These are phyloP conservation scores for Phania funesta DNA, from an alignment of 2,888 invertebrate species.

Conservation along the genomic window DNA sequence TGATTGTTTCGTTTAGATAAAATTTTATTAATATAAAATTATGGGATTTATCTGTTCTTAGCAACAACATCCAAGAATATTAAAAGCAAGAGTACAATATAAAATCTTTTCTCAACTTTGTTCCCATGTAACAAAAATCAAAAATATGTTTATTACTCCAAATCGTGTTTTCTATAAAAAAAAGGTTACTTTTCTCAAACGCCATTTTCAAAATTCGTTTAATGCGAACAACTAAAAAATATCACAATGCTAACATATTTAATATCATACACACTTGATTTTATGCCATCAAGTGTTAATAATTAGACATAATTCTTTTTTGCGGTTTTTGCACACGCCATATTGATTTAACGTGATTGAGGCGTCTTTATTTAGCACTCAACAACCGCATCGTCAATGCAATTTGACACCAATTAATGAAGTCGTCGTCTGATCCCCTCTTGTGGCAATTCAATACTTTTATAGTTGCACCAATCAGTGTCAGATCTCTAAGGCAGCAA, in stretches of 20 bases:
- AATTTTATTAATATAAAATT: conserved; percentile 63
- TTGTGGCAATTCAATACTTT: conserved; percentile 57
- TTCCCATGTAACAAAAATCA: conserved; percentile 52
- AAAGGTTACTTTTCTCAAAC: conserved; percentile 38
- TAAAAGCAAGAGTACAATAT: conserved; percentile 21
- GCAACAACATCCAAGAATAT: conserved; percentile 9
- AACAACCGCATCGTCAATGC: conserved; percentile 16
- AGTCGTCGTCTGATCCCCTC: conserved; percentile 4
- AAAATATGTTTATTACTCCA: conserved; percentile 55
- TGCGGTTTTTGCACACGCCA: conserved; percentile 63
- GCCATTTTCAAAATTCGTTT: conserved; percentile 49
- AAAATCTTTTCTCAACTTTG: conserved; percentile 19
- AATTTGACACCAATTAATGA: conserved; percentile 52
- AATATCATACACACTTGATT: conserved; percentile 64
- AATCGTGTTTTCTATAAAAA: conserved; percentile 1
- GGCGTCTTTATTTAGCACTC: conserved; percentile 30
- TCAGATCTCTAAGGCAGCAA: conserved; percentile 31
- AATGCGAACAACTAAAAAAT: not conserved
- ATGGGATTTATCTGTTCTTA: conserved; percentile 51
- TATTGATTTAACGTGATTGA: conserved; percentile 49
- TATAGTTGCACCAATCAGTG: conserved; percentile 49
- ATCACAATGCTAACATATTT: conserved; percentile 29
- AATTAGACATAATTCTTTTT: conserved; percentile 50
- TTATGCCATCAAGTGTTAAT: conserved; percentile 59
- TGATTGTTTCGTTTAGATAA: conserved; percentile 61